These are phyloP conservation scores for Clostera curtula DNA, from an alignment of 2,888 invertebrate species.

Conservation along the genomic window DNA sequence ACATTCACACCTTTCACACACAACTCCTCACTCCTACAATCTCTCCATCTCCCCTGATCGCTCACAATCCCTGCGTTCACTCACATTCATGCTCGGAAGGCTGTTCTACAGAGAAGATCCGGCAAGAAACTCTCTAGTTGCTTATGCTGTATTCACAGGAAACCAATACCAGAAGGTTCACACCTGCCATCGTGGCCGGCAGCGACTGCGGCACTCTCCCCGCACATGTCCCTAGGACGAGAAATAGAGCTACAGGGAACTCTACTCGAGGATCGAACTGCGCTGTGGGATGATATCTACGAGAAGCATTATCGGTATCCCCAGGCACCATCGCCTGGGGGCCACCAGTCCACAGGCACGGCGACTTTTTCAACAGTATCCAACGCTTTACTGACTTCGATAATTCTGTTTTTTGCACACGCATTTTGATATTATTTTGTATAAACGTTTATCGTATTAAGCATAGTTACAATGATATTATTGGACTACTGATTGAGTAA, in stretches of 20 bases:
- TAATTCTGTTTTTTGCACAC: not conserved
- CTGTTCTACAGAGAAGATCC: too few relatives aligned
- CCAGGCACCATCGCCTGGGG: conserved; percentile 23
- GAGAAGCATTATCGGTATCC: conserved; percentile 26
- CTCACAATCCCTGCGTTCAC: too few relatives aligned
- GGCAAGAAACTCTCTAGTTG: too few relatives aligned
- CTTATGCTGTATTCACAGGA: conserved; percentile 17
- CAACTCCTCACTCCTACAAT: too few relatives aligned
- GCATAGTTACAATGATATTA: too few relatives aligned
- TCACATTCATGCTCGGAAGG: too few relatives aligned
- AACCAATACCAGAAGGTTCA: conserved; percentile 27
- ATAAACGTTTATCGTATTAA: too few relatives aligned
- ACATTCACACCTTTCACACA: too few relatives aligned
- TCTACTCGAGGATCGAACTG: conserved; percentile 20
- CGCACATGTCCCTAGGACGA: conserved; percentile 30
- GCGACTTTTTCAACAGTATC: not conserved
- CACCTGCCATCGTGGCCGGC: conserved; percentile 29
- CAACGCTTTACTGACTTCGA: not conserved
- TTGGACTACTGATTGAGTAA: too few relatives aligned
- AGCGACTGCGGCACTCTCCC: conserved; percentile 19
- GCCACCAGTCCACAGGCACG: not conserved
- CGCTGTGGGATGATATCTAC: conserved; percentile 40
- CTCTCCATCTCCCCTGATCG: too few relatives aligned
- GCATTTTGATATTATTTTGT: too few relatives aligned
- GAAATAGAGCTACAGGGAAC: conserved; percentile 20